Base-by-base conservation (phyloP, 2,888 invertebrate species). In the Disparrhopalites patrizii region DNA sequence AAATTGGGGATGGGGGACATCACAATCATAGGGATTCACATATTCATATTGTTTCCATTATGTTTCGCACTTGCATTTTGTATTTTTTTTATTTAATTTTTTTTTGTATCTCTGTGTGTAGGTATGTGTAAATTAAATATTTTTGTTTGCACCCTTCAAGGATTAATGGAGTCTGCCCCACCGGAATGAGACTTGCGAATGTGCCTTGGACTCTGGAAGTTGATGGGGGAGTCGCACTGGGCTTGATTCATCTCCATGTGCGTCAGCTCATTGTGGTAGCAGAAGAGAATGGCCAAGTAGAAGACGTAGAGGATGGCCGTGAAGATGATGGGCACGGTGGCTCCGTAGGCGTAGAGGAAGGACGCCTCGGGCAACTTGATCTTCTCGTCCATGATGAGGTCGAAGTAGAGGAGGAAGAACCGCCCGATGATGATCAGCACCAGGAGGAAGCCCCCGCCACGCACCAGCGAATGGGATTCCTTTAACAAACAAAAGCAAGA, bases 341-440 rank as follows among this genome's bases (percentile, higher is more conserved):
- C 63, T 13, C 69, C 69, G 28, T 71, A 69, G n/a, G 66, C 67
- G 60, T 69, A 62, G n/a, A 71, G 63, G 61, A 71, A 71, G 61
- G 66, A 68, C 13, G 66, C 68, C 63, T 71, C 71, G 20, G 68
- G 69, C 25, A 71, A 38, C 20, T 63, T 47, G 3, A 47, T 23
- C 55, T 60, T 40, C 25, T 60, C 60, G 36, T 61, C 62, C 20
- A 71, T 54, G 1, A 71, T 54, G 13, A 68, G 56, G 36, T 62
- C 70, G 47, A 70, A 70, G 56, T 68, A 68, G 70, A 69, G 68
- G 23, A 70, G 60, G 27, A 62, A 52, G 30, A 70, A 70, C n/a
- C 69, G 40, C 43, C 33, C n/a, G 31, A 52, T 18, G 10, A 52
- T 23, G 20, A 52, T 52, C 36, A 52, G 27, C 27, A 8, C 51